Evolutionary conservation across 2,113 vertebrate genomes (phyloP).

Genomic region (Neogale vison): DNA sequence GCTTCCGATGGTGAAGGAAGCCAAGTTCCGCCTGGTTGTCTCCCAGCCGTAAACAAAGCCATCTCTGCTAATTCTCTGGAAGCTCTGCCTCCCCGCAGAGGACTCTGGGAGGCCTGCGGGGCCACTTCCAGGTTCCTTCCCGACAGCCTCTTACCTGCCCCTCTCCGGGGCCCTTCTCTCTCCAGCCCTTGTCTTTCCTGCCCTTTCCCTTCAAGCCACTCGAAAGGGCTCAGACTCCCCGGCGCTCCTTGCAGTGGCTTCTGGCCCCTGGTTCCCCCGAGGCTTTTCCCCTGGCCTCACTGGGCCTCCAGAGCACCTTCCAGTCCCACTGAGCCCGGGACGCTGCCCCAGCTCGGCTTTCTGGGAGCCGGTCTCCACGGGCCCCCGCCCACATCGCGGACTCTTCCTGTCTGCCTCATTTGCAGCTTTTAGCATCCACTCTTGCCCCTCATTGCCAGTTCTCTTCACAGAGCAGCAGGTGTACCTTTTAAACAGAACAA

Average conservation of each 20-base stretch:
- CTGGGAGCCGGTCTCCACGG: neutral
- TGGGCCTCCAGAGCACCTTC: neutral
- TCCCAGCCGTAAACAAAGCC: neutral
- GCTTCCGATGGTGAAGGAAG: neutral
- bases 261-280: neutral
- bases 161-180: neutral
- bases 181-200: neutral
- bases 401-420: neutral
- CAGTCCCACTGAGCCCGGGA: neutral
- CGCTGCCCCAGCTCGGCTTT: neutral
- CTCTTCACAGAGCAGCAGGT: neutral
- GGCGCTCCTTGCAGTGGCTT: too few species aligned
- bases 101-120: neutral
- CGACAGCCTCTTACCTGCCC: neutral
- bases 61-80: neutral
- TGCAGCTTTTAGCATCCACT: neutral
- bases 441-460: neutral
- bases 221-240: fast-evolving
- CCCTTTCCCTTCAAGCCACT: neutral
- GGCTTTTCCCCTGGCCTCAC: neutral
- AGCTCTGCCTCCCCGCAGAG: neutral
- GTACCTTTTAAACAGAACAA: neutral
- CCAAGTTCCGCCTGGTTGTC: neutral
- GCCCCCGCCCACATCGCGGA: neutral
- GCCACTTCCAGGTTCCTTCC: neutral